Conservation (phyloP, 2,113 vertebrate genomes). For the Pan troglodytes region NHGRI_mPanTro3-v2.1_pri NC_072404.2:171511501-171512000, state of each 20-base stretch:
- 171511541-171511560: not conserved
- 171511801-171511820: not conserved
- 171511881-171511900: accelerated
- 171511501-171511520: not conserved
- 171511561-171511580: not conserved
- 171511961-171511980: accelerated
- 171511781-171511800: not conserved
- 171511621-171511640: not conserved
- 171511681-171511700: no score
- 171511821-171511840: not conserved
- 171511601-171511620: not conserved
- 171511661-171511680: not conserved
- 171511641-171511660: not conserved
- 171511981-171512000: not conserved
- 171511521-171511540: not conserved
- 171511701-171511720: no score
- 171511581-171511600: not conserved
- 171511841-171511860: not conserved
- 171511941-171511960: accelerated
- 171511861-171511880: not conserved
- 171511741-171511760: accelerated
- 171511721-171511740: accelerated
- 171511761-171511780: not conserved
- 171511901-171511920: accelerated
- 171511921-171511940: no score